Evolutionary conservation across 2,113 vertebrate genomes (phyloP).

Genomic region (Axis porcinus): DNA sequence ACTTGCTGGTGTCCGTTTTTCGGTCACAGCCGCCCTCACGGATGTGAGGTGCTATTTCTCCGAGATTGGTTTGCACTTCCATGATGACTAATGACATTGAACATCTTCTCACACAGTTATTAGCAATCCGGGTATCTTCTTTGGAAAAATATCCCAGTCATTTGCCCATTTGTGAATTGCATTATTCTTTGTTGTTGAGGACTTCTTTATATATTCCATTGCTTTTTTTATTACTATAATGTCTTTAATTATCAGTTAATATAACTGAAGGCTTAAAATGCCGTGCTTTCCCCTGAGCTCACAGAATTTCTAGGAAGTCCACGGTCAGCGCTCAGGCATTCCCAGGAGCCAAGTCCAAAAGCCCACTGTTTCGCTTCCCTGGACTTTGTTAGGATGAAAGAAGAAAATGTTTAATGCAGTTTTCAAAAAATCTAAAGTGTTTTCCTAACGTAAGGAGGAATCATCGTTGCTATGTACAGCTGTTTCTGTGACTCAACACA

Average conservation of each 20-base stretch:
- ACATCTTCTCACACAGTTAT: rapidly evolving
- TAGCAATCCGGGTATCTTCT: rapidly evolving
- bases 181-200: not conserved
- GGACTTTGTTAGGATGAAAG: not conserved
- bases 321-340: rapidly evolving
- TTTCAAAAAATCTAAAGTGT: not conserved
- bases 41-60: rapidly evolving
- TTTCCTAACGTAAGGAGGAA: not conserved
- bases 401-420: not conserved
- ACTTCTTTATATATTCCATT: not conserved
- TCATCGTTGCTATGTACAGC: not conserved
- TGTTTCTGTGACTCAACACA: not conserved
- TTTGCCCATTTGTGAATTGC: not conserved
- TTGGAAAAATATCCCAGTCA: too few relatives aligned
- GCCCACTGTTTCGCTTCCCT: rapidly evolving
- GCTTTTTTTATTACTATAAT: not conserved
- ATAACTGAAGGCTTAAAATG: too few relatives aligned
- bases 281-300: not conserved
- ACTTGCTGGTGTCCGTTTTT: rapidly evolving
- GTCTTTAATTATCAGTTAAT: too few relatives aligned
- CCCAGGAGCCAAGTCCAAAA: rapidly evolving
- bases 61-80: rapidly evolving
- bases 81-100: rapidly evolving
- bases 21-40: rapidly evolving
- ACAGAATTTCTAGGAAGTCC: not conserved